phyloP scores from a whole-genome alignment of 2,113 vertebrate genomes.

The Sminthopsis crassicaudata region DNA sequence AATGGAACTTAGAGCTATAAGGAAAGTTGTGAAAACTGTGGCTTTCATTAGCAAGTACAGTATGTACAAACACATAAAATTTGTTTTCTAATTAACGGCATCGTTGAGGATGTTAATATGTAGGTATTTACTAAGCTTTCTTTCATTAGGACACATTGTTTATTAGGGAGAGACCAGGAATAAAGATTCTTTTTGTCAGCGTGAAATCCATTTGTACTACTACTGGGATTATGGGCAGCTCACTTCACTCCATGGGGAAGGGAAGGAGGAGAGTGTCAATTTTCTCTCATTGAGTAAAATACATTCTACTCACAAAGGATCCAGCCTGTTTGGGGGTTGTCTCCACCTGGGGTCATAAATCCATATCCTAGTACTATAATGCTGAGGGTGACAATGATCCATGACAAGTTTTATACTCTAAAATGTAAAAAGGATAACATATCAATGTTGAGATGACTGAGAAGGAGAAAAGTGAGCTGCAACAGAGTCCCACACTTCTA shows the following conservation, averaged over 20 bases:
- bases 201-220: conserved; percentile 10
- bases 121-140: conserved; percentile 31
- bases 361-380: background rate
- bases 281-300: background rate
- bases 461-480: background rate
- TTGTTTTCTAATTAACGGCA: conserved; percentile 50
- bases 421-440: background rate
- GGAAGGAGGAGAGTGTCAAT: background rate
- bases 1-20: background rate
- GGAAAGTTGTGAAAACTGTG: background rate
- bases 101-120: conserved; percentile 47
- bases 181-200: conserved; percentile 13
- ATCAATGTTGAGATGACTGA: background rate
- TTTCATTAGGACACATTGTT: conserved; percentile 60
- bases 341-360: background rate
- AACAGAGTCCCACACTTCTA: background rate
- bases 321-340: background rate
- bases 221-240: background rate
- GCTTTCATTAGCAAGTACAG: background rate
- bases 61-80: conserved; percentile 4
- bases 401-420: background rate
- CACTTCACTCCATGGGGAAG: background rate
- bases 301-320: background rate
- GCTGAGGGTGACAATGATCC: background rate
- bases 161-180: conserved; percentile 11